These are phyloP conservation scores for Lithophane ornitopus DNA, from an alignment of 2,888 invertebrate genomes.

Conservation along the genomic window DNA sequence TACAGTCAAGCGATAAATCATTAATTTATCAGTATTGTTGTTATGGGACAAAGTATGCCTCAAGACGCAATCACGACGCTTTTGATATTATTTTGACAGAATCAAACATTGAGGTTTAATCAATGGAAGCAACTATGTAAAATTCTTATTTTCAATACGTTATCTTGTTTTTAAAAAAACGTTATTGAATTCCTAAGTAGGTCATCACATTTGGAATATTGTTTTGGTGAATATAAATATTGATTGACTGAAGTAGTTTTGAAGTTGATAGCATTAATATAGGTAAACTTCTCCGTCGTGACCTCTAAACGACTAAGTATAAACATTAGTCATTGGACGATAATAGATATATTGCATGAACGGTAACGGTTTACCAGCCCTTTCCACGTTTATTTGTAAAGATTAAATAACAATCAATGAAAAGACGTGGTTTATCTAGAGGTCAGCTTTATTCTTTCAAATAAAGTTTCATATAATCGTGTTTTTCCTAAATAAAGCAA, in stretches of 20 bases:
- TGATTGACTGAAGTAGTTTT: slow-evolving; percentile 29
- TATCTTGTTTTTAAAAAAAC: slow-evolving; percentile 52
- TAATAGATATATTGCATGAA: slow-evolving; percentile 7
- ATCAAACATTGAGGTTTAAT: neutral
- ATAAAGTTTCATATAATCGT: neutral
- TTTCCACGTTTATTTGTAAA: neutral
- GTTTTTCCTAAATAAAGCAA: neutral
- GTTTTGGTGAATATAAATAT: slow-evolving; percentile 39
- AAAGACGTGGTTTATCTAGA: neutral
- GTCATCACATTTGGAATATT: slow-evolving; percentile 12
- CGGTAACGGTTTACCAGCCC: slow-evolving; percentile 16
- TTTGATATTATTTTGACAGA: slow-evolving; percentile 37
- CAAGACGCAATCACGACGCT: slow-evolving; percentile 22
- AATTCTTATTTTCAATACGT: slow-evolving; percentile 25
- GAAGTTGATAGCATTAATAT: slow-evolving; percentile 20
- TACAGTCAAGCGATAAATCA: slow-evolving; percentile 40
- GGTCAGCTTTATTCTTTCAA: neutral
- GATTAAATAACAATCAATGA: slow-evolving; percentile 14
- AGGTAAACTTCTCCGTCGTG: slow-evolving; percentile 3
- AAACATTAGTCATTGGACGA: slow-evolving; percentile 10
- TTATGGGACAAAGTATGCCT: slow-evolving; percentile 8
- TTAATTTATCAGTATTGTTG: slow-evolving; percentile 38
- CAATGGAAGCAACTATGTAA: neutral
- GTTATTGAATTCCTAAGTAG: slow-evolving; percentile 20
- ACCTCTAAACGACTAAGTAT: slow-evolving; percentile 2